Evolutionary conservation across 2,888 invertebrate genomes (phyloP).

Genomic region (Notodonta ziczac): DNA sequence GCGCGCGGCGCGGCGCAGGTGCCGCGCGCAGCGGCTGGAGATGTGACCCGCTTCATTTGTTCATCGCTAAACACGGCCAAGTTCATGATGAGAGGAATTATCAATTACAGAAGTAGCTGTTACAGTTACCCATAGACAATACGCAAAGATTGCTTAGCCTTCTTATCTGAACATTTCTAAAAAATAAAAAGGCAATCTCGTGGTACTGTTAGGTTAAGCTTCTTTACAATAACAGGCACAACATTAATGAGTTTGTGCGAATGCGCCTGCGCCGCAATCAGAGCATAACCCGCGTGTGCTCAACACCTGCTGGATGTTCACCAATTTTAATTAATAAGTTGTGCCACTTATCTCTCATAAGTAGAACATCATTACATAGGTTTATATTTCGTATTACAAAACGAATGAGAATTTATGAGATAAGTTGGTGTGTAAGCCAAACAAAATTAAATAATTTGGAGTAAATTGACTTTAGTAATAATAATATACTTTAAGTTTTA

Average conservation of each 20-base stretch:
- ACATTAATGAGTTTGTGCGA: background rate
- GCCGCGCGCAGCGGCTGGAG: background rate
- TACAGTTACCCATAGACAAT: background rate
- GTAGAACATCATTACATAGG: background rate
- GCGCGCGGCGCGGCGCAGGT: background rate
- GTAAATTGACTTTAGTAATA: no score
- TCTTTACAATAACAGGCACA: background rate
- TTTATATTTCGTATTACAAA: background rate
- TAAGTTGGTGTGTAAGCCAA: no score
- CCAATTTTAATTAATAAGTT: background rate
- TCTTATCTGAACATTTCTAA: no score
- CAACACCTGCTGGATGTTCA: conserved; percentile 2
- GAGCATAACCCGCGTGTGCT: conserved; percentile 6
- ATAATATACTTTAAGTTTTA: no score
- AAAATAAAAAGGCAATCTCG: no score
- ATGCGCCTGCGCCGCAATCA: conserved; percentile 1
- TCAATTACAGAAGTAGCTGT: background rate
- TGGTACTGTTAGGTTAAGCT: no score
- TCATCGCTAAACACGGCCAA: conserved; percentile 23
- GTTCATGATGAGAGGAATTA: conserved; percentile 28
- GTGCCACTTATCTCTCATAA: conserved; percentile 6
- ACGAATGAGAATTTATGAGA: no score
- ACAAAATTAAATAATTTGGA: no score
- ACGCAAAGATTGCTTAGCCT: no score
- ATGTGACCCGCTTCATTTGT: background rate